A percentile compares a stretch with the other conserved stretches of the same genome.
These are phyloP conservation scores for Patella depressa DNA, from an alignment of 2,888 invertebrate species.

Conservation along the genomic window DNA sequence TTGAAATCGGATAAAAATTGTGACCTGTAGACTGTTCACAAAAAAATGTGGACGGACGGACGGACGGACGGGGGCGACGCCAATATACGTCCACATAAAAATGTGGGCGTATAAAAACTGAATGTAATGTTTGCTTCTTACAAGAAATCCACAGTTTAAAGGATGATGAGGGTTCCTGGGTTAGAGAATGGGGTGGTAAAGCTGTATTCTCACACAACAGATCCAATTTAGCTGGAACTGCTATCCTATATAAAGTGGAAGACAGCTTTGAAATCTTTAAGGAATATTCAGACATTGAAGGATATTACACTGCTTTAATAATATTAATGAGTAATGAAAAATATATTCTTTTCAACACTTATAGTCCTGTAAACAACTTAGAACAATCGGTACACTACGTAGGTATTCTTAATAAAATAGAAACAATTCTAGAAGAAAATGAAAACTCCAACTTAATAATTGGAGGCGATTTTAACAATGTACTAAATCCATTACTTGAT, in stretches of 20 bases:
- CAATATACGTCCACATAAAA: too few species aligned
- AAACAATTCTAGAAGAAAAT: not conserved
- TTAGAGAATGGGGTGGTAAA: not conserved
- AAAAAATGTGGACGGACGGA: too few species aligned
- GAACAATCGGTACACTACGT: not conserved
- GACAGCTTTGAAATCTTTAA: not conserved
- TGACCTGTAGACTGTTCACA: too few species aligned
- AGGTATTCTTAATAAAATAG: not conserved
- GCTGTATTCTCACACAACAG: slow-evolving; percentile 3
- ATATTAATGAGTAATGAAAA: not conserved
- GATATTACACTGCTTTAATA: not conserved
- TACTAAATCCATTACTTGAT: not conserved
- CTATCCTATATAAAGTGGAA: not conserved
- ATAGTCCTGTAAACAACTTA: not conserved
- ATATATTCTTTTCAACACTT: slow-evolving; percentile 5
- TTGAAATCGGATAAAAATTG: too few species aligned
- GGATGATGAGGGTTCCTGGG: not conserved
- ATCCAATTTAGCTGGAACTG: not conserved
- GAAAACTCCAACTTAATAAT: not conserved
- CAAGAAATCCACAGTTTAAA: not conserved
- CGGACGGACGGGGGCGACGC: too few species aligned
- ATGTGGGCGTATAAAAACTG: too few species aligned
- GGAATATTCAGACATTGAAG: not conserved
- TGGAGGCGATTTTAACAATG: not conserved
- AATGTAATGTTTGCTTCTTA: not conserved